These are phyloP conservation scores for Dioctria rufipes DNA, from an alignment of 2,888 invertebrate species.

Conservation along the genomic window DNA sequence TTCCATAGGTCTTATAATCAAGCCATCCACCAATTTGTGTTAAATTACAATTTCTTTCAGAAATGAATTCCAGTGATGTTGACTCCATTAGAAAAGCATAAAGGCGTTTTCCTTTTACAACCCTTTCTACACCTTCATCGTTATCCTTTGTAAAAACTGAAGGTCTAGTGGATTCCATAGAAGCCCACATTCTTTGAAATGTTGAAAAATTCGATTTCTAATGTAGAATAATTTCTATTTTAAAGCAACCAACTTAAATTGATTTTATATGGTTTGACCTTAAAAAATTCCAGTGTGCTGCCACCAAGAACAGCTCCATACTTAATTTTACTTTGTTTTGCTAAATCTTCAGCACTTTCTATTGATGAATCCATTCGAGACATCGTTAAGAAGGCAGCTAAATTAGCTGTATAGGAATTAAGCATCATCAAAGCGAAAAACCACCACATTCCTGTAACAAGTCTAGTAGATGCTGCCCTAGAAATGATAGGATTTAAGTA, in stretches of 20 bases:
- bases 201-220: constrained; percentile 90
- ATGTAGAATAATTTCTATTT: constrained; percentile 58
- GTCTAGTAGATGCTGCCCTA: constrained; percentile 90
- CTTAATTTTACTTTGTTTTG: constrained; percentile 94
- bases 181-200: constrained; percentile 93
- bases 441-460: constrained; percentile 94
- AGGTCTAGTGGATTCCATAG: constrained; percentile 89
- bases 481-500: too few relatives aligned
- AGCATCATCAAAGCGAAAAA: constrained; percentile 93
- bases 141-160: constrained; percentile 88
- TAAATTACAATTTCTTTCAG: constrained; percentile 88
- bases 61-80: constrained; percentile 92
- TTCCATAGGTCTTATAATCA: constrained; percentile 94
- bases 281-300: constrained; percentile 92
- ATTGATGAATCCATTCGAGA: constrained; percentile 92
- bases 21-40: constrained; percentile 86
- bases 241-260: constrained; percentile 6
- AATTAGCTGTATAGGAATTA: constrained; percentile 94
- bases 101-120: constrained; percentile 81
- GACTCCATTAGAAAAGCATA: constrained; percentile 99
- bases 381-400: constrained; percentile 93
- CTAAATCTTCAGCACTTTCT: constrained; percentile 91
- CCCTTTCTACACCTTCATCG: constrained; percentile 89
- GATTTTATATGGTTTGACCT: constrained; percentile 72
- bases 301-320: constrained; percentile 94